Evolutionary conservation across 2,888 invertebrate genomes (phyloP).

Genomic region (Agonum fuliginosum): DNA sequence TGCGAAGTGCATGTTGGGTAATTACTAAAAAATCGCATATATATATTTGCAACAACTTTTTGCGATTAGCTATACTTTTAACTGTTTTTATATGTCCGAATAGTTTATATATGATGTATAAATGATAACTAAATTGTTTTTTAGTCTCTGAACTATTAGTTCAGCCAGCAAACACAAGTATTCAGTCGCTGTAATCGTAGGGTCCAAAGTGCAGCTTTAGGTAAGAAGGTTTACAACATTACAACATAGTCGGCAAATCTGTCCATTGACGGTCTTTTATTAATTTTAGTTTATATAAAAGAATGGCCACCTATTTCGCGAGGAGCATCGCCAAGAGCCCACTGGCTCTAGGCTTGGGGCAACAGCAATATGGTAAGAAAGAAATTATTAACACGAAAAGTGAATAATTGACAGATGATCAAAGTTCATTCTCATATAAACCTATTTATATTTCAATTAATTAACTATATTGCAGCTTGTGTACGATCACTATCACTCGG

Average conservation of each 20-base stretch:
- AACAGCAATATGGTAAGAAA: slow-evolving; percentile 66
- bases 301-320: slow-evolving; percentile 68
- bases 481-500: slow-evolving; percentile 75
- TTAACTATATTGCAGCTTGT: slow-evolving; percentile 69
- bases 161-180: neutral
- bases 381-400: slow-evolving; percentile 60
- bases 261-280: neutral
- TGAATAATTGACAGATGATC: slow-evolving; percentile 36
- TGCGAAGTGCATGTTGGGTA: too few relatives aligned
- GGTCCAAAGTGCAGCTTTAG: slow-evolving; percentile 37
- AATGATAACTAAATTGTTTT: too few relatives aligned
- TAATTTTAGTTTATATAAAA: slow-evolving; percentile 37
- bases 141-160: too few relatives aligned
- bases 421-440: slow-evolving; percentile 53
- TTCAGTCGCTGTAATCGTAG: neutral
- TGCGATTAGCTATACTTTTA: too few relatives aligned
- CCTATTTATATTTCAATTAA: slow-evolving; percentile 14
- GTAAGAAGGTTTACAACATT: slow-evolving; percentile 3
- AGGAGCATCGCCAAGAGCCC: slow-evolving; percentile 67
- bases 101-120: too few relatives aligned
- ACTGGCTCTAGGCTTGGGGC: slow-evolving; percentile 63
- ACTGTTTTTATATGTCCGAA: too few relatives aligned
- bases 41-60: too few relatives aligned
- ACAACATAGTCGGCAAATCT: neutral
- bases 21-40: too few relatives aligned